Conservation (phyloP, 1,140 invertebrate species). For the Branchinecta lynchi region DNA sequence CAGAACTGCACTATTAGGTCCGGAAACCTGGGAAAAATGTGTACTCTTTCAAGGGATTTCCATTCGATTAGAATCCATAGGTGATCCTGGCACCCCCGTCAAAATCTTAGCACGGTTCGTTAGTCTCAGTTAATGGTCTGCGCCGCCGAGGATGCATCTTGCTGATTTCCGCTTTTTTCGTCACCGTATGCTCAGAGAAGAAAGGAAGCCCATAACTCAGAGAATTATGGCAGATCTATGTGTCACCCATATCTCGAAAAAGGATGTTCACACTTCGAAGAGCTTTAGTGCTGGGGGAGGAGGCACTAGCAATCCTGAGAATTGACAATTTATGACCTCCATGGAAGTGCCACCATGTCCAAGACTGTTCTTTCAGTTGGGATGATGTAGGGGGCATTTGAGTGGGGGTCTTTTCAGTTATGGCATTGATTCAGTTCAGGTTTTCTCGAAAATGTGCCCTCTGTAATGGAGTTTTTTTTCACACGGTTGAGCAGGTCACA, state of each 20-base stretch:
- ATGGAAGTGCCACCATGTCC: neutral
- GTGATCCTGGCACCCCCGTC: neutral
- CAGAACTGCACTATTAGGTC: neutral
- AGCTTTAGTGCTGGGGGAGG: neutral
- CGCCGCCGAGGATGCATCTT: neutral
- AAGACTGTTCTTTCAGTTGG: neutral
- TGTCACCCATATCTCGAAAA: neutral
- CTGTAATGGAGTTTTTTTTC: neutral
- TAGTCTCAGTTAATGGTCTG: neutral
- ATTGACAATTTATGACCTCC: neutral
- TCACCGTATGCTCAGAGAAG: neutral
- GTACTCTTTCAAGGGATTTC: neutral
- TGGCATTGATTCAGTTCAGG: neutral
- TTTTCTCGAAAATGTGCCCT: neutral
- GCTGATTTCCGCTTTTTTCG: neutral
- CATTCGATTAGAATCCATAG: neutral
- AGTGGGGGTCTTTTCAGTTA: neutral
- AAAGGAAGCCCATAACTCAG: neutral
- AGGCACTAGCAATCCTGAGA: neutral
- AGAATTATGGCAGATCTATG: neutral
- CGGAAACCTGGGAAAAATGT: neutral
- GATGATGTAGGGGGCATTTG: neutral
- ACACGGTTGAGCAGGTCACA: neutral
- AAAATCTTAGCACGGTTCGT: neutral
- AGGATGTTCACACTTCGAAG: slow-evolving; percentile 8